A percentile compares a stretch with the other conserved stretches of the same genome.
These are phyloP conservation scores for Ondatra zibethicus DNA, from an alignment of 2,113 vertebrate genomes.

Conservation along the genomic window DNA sequence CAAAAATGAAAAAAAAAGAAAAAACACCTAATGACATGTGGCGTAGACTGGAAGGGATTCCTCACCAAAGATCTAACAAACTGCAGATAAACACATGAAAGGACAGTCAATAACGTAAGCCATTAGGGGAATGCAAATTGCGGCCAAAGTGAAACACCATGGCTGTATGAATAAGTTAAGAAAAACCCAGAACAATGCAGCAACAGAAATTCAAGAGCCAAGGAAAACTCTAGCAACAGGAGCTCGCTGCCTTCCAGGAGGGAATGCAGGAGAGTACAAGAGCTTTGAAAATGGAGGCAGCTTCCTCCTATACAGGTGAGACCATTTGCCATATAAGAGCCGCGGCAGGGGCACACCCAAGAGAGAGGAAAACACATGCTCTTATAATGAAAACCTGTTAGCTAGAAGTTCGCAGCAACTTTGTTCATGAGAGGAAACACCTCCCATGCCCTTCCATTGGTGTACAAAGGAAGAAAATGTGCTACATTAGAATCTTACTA, in stretches of 20 bases:
- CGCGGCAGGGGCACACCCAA: neutral
- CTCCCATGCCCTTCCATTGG: neutral
- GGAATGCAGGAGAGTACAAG: too few species aligned
- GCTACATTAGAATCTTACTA: neutral
- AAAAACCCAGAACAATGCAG: neutral
- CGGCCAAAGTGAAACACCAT: neutral
- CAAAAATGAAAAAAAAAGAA: slow-evolving; percentile 18
- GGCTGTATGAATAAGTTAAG: neutral
- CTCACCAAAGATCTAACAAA: neutral
- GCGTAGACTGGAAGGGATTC: neutral
- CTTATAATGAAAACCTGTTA: neutral
- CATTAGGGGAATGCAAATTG: neutral
- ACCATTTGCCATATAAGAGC: neutral
- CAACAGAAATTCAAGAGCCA: neutral
- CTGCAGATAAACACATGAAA: neutral
- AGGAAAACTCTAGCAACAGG: neutral
- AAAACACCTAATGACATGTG: neutral
- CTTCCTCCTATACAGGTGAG: neutral
- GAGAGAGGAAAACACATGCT: neutral
- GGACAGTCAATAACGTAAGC: neutral
- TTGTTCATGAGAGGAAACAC: neutral
- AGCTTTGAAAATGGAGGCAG: neutral
- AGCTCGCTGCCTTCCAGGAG: rapidly evolving
- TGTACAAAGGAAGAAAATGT: neutral
- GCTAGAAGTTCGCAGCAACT: neutral